A percentile compares a stretch with the other conserved stretches of the same genome.
These are phyloP conservation scores for Oegoconia quadripuncta DNA, from an alignment of 2,888 invertebrate genomes.

Conservation along the genomic window DNA sequence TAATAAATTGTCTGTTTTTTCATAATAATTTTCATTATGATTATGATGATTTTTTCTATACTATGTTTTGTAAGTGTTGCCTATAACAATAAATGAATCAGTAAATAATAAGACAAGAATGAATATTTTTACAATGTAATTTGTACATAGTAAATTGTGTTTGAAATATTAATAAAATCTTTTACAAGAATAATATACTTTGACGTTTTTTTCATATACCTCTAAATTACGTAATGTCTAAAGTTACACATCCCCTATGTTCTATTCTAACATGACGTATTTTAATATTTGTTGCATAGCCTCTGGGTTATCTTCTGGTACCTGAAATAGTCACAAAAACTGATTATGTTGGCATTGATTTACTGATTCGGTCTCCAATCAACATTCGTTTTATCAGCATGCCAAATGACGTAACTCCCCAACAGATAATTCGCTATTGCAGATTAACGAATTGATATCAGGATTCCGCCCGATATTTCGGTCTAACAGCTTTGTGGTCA, in stretches of 20 bases:
- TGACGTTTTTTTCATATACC: slow-evolving; percentile 6
- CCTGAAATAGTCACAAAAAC: slow-evolving; percentile 33
- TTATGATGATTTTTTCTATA: slow-evolving; percentile 54
- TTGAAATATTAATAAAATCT: slow-evolving; percentile 76
- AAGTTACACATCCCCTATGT: slow-evolving; percentile 11
- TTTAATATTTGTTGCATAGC: slow-evolving; percentile 67
- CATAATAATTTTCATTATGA: slow-evolving; percentile 55
- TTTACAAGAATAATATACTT: slow-evolving; percentile 54
- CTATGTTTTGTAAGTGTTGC: slow-evolving; percentile 68
- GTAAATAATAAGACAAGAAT: slow-evolving; percentile 74
- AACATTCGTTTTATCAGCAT: no score
- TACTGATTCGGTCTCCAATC: no score
- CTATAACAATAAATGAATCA: slow-evolving; percentile 72
- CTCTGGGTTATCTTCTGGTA: slow-evolving; percentile 66
- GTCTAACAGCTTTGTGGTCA: no score
- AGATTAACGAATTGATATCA: no score
- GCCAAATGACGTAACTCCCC: no score
- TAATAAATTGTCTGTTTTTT: slow-evolving; percentile 65
- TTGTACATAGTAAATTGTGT: slow-evolving; percentile 77
- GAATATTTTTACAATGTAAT: slow-evolving; percentile 79
- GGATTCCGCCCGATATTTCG: no score
- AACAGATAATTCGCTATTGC: no score
- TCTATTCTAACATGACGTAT: slow-evolving; percentile 39
- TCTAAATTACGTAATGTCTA: not conserved
- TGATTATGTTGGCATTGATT: no score